These are phyloP conservation scores for Hyles lineata DNA, from an alignment of 2,888 invertebrate genomes.

Conservation along the genomic window DNA sequence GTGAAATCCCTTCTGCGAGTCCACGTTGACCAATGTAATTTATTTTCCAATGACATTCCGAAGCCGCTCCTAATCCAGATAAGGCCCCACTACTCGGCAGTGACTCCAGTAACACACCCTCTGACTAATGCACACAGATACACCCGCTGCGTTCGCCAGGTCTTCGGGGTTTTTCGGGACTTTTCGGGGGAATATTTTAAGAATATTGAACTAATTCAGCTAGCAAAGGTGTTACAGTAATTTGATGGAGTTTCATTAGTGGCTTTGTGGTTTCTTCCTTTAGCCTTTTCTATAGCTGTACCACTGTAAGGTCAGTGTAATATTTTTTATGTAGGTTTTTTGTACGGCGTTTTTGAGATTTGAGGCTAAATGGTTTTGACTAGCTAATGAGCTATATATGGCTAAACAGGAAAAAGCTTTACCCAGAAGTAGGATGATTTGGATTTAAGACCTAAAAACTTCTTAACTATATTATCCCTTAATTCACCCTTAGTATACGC, in stretches of 20 bases:
- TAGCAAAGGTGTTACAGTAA: too few relatives aligned
- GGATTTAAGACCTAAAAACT: too few relatives aligned
- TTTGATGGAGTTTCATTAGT: neutral
- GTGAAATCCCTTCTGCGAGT: neutral
- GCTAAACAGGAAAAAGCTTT: too few relatives aligned
- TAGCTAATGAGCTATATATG: too few relatives aligned
- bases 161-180: neutral
- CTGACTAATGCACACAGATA: slow-evolving; percentile 5
- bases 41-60: slow-evolving; percentile 40
- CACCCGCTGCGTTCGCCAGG: neutral
- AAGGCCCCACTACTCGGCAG: slow-evolving; percentile 41
- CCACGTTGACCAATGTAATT: slow-evolving; percentile 32
- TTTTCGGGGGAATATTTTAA: neutral
- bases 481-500: neutral
- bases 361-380: too few relatives aligned
- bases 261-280: neutral
- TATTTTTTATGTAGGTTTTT: too few relatives aligned
- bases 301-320: too few relatives aligned
- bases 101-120: slow-evolving; percentile 22
- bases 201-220: too few relatives aligned
- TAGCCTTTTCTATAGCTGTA: too few relatives aligned
- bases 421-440: too few relatives aligned
- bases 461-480: neutral
- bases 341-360: too few relatives aligned
- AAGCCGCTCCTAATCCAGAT: slow-evolving; percentile 50